These are phyloP conservation scores for Nomada fucata DNA, from an alignment of 2,888 invertebrate species.

Conservation along the genomic window DNA sequence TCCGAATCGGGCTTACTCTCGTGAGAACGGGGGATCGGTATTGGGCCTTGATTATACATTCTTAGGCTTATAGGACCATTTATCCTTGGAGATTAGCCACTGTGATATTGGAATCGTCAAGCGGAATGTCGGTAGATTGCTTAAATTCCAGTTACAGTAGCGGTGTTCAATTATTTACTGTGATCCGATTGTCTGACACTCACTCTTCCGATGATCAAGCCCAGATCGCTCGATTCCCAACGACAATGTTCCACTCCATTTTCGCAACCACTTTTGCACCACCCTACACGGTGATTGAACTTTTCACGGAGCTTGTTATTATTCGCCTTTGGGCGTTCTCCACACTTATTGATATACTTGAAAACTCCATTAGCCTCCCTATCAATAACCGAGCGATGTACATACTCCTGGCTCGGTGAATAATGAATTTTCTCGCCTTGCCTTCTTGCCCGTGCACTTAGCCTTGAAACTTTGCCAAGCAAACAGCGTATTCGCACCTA, in stretches of 20 bases:
- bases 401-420: slow-evolving; percentile 30
- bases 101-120: too few species aligned
- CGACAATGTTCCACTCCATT: not conserved
- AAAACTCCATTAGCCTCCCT: slow-evolving; percentile 34
- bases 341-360: slow-evolving; percentile 22
- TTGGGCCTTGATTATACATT: too few species aligned
- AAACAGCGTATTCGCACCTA: slow-evolving; percentile 14
- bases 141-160: too few species aligned
- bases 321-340: not conserved
- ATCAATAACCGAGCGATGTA: slow-evolving; percentile 27
- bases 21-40: too few species aligned
- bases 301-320: slow-evolving; percentile 12
- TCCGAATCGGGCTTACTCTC: too few species aligned
- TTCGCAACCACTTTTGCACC: not conserved
- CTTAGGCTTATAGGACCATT: too few species aligned
- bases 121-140: too few species aligned
- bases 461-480: slow-evolving; percentile 3
- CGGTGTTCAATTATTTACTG: too few species aligned
- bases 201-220: too few species aligned
- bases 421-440: slow-evolving; percentile 23
- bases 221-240: not conserved
- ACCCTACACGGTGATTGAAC: not conserved
- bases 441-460: slow-evolving; percentile 19
- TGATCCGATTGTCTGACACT: too few species aligned
- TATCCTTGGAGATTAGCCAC: too few species aligned